Percentiles rank a stretch among this genome's conserved stretches.
Evolutionary conservation across 2,797 vertebrate genomes (phyloP).

Genomic region (Macroramphosus scolopax): DNA sequence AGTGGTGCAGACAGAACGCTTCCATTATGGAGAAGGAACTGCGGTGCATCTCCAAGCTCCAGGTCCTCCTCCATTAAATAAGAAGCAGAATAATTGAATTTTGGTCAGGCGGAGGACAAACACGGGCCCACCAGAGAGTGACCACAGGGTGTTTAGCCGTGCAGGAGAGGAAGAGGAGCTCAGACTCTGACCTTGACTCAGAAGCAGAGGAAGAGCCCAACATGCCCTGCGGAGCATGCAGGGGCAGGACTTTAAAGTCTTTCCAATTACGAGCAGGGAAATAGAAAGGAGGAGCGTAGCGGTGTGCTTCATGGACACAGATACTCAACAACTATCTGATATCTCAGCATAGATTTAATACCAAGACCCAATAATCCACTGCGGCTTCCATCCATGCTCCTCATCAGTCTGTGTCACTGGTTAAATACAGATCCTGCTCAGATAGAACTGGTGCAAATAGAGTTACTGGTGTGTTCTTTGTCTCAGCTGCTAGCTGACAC

Average conservation of each 20-base stretch:
- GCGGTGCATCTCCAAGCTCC: conserved; percentile 3
- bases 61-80: conserved; percentile 38
- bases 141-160: conserved; percentile 59
- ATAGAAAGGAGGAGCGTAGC: too few species aligned
- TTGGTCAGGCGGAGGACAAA: conserved; percentile 31
- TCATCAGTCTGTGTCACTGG: conserved; percentile 11
- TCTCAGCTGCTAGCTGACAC: conserved; percentile 1
- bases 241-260: conserved; percentile 23
- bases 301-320: too few species aligned
- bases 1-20: too few species aligned
- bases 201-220: conserved; percentile 19
- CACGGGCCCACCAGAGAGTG: conserved; percentile 29
- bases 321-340: too few species aligned
- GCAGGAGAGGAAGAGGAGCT: conserved; percentile 40
- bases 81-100: conserved; percentile 54
- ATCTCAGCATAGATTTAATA: conserved; percentile 10
- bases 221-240: conserved; percentile 27
- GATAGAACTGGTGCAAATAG: neutral
- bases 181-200: conserved; percentile 59
- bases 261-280: neutral
- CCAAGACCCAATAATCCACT: neutral
- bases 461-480: neutral
- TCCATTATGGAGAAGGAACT: conserved; percentile 27
- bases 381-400: conserved; percentile 2
- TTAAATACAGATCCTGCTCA: neutral